Evolutionary conservation across 2,797 vertebrate genomes (phyloP).

Genomic region (Mastacembelus armatus): DNA sequence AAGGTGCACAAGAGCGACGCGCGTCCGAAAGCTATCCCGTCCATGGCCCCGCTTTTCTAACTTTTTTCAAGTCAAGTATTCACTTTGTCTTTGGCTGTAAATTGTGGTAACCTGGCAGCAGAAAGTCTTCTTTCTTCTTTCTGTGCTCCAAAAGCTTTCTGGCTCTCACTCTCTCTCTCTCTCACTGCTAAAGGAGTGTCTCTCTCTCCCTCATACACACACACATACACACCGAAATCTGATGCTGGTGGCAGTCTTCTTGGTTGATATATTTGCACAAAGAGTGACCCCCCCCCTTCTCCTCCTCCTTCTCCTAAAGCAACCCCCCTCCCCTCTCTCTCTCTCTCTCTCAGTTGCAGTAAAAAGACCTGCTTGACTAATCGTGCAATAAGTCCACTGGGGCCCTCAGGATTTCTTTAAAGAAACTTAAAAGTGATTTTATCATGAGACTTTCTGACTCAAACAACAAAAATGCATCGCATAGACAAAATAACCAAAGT

Average conservation of each 20-base stretch:
- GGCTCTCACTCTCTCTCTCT: slow-evolving; percentile 50
- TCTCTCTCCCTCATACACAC: slow-evolving; percentile 45
- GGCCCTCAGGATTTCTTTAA: slow-evolving; percentile 61
- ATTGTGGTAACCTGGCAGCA: slow-evolving; percentile 46
- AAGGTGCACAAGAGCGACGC: slow-evolving; percentile 76
- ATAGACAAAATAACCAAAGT: slow-evolving; percentile 23
- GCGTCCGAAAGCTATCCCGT: slow-evolving; percentile 72
- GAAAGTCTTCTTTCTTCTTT: slow-evolving; percentile 62
- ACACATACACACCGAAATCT: slow-evolving; percentile 77
- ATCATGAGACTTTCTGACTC: slow-evolving; percentile 61
- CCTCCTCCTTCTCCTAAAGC: neutral
- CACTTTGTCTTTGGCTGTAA: slow-evolving; percentile 38
- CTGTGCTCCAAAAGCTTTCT: slow-evolving; percentile 58
- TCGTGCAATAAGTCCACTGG: slow-evolving; percentile 39
- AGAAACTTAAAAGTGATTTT: slow-evolving; percentile 74
- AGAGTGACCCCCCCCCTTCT: slow-evolving; percentile 79
- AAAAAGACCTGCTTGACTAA: slow-evolving; percentile 77
- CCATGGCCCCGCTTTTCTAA: slow-evolving; percentile 71
- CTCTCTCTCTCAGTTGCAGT: slow-evolving; percentile 52
- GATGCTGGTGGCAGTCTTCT: slow-evolving; percentile 82
- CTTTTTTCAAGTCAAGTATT: slow-evolving; percentile 59
- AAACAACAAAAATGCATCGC: slow-evolving; percentile 5
- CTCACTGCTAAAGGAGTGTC: slow-evolving; percentile 44
- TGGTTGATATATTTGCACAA: slow-evolving; percentile 88
- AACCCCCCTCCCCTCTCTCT: slow-evolving; percentile 24